Evolutionary conservation across 2,113 vertebrate genomes (phyloP).

Genomic region (Turnix velox): DNA sequence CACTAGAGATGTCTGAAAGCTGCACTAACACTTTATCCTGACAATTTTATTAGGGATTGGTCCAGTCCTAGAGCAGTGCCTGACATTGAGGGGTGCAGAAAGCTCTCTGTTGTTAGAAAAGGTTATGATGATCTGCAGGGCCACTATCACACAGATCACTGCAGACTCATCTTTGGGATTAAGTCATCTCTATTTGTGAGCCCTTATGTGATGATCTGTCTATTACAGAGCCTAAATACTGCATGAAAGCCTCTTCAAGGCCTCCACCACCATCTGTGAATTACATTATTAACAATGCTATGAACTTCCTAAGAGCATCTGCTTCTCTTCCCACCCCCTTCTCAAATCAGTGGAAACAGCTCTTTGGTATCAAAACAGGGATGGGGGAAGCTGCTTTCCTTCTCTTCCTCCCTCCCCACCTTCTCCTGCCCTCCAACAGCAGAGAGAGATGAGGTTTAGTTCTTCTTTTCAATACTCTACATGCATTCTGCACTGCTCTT

Average conservation of each 20-base stretch:
- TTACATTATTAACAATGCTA: slow-evolving; percentile 59
- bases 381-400: neutral
- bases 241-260: slow-evolving; percentile 61
- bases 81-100: neutral
- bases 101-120: neutral
- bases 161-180: slow-evolving; percentile 32
- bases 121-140: neutral
- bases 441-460: neutral
- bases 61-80: neutral
- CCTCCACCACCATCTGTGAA: slow-evolving; percentile 52
- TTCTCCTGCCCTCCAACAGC: neutral
- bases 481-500: neutral
- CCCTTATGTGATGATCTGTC: slow-evolving; percentile 35
- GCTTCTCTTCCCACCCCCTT: slow-evolving; percentile 42
- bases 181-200: slow-evolving; percentile 56
- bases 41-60: neutral
- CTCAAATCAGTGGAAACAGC: slow-evolving; percentile 26
- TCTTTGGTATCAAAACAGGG: neutral
- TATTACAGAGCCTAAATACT: slow-evolving; percentile 25
- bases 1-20: neutral
- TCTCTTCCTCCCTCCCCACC: neutral
- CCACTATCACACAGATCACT: slow-evolving; percentile 11
- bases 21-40: neutral
- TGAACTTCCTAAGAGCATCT: slow-evolving; percentile 63
- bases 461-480: neutral